Conservation (phyloP, 1,140 invertebrate species). For the Saxidomus purpurata region DNA sequence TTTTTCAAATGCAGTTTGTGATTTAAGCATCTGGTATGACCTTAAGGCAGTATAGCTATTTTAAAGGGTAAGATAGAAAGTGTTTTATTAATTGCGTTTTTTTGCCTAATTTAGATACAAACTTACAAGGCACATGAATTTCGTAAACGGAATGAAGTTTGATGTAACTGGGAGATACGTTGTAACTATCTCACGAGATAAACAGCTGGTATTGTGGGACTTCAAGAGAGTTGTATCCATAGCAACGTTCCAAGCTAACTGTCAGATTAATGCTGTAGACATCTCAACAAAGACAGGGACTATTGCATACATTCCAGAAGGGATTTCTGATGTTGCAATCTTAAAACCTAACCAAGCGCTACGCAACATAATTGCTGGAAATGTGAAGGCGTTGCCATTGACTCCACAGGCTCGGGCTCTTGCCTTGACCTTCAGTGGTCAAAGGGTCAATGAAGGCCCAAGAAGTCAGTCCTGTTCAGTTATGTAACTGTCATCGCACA, state of each 20-base stretch:
- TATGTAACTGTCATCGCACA: background rate
- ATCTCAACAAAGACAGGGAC: constrained; percentile 61
- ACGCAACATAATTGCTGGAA: constrained; percentile 46
- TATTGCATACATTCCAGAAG: constrained; percentile 74
- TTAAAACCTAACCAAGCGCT: constrained; percentile 69
- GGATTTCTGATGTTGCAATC: constrained; percentile 68
- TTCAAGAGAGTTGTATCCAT: constrained; percentile 66
- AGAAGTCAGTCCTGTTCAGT: background rate
- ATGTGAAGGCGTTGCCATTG: constrained; percentile 46
- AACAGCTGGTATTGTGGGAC: constrained; percentile 76
- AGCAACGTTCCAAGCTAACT: constrained; percentile 69
- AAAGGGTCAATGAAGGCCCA: constrained; percentile 28
- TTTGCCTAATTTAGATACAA: constrained; percentile 70
- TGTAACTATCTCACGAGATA: constrained; percentile 72
- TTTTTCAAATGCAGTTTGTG: no score
- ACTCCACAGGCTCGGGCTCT: constrained; percentile 70
- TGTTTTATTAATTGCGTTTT: no score
- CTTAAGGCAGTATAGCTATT: no score
- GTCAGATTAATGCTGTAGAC: constrained; percentile 70
- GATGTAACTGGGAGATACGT: constrained; percentile 68
- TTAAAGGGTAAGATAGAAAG: no score
- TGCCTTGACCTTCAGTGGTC: constrained; percentile 74
- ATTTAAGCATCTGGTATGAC: no score
- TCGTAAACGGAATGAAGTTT: constrained; percentile 75
- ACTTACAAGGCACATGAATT: constrained; percentile 75